Base-by-base conservation (phyloP, 1,140 invertebrate genomes). In the Drosophila tsacasi region DNA sequence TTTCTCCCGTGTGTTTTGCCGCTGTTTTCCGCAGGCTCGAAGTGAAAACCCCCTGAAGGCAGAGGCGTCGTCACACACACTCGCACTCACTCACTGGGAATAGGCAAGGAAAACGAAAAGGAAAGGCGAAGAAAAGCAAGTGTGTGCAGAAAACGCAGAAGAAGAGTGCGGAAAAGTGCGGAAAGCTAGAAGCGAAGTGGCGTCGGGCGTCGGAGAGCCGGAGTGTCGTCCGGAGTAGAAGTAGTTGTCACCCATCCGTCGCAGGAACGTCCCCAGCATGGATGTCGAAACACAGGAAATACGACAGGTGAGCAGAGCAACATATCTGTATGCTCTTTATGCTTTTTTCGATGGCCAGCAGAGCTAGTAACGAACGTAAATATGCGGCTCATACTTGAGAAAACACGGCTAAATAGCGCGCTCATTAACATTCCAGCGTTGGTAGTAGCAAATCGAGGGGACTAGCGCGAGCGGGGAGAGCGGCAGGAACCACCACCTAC, bases 241-340 rank as follows among this genome's bases (percentile, higher is more conserved):
- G 27, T 37, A 39, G 61, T 39, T 61, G 58, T 62, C 59, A 55
- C 60, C 42, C 50, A 44, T 47, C 72, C 50, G 62, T 66, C 63
- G 66, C 75, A 55, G 64, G 42, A 74, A 80, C 62, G 63, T 59
- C 46, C 65, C 59, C 82, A 91, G 69, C 68, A 92, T 92, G 91
- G 91, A 92, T 83, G 83, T 76, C 78, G 87, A 92, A 87, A 87
- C 91, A 81, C 91, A 92, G 86, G 91, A 92, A 91, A 92, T 92
- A 87, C 90, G 91, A 84, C 91, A 90, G 90, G 90, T 92, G 79
- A 85, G 74, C 54, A 4, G 3, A 60, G n/a, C 5, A n/a, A n/a
- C n/a, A n/a, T n/a, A n/a, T n/a, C 59, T 61, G 52, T 9, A 32
- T 57, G 49, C 37, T 30, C 21, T 65, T 54, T 61, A 25, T 61